A percentile compares a stretch with the other conserved stretches of the same genome.
Evolutionary conservation across 37 sponge, comb jelly and placozoan species (phyloP).

Genomic region (Corticium candelabrum): DNA sequence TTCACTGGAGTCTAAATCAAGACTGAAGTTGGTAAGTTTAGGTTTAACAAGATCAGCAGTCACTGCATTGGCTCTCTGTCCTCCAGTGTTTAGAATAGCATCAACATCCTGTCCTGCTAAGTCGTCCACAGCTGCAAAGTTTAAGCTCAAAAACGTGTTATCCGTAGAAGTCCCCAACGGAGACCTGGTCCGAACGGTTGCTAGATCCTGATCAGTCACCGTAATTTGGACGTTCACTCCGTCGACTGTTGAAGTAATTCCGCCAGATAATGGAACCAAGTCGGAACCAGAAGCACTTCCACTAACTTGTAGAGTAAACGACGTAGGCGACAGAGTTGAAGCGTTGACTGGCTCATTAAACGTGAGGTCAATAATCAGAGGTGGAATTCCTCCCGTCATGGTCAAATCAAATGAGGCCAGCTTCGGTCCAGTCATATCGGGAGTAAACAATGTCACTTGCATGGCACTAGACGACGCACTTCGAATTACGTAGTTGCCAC

Average conservation of each 20-base stretch:
- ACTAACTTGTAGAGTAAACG: slow-evolving; percentile 38
- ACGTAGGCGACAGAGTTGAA: slow-evolving; percentile 29
- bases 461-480: not conserved
- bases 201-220: slow-evolving; percentile 41
- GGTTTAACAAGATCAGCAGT: not conserved
- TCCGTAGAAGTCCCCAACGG: slow-evolving; percentile 41
- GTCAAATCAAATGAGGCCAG: slow-evolving; percentile 42
- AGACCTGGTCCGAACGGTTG: slow-evolving; percentile 28
- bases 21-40: not conserved
- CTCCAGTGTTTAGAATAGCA: not conserved
- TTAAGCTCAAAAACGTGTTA: slow-evolving; percentile 29
- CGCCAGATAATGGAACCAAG: too few species aligned
- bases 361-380: slow-evolving; percentile 29
- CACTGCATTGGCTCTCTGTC: not conserved
- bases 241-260: too few species aligned
- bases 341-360: slow-evolving; percentile 71
- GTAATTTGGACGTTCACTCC: too few species aligned
- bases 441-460: slow-evolving; percentile 16
- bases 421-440: slow-evolving; percentile 30
- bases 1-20: not conserved
- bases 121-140: not conserved
- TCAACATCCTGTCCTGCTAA: slow-evolving; percentile 3
- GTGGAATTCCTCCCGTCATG: slow-evolving; percentile 22
- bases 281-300: too few species aligned
- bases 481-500: not conserved